Evolutionary conservation across 1,140 invertebrate species (phyloP).

Genomic region (Drosophila dunni): DNA sequence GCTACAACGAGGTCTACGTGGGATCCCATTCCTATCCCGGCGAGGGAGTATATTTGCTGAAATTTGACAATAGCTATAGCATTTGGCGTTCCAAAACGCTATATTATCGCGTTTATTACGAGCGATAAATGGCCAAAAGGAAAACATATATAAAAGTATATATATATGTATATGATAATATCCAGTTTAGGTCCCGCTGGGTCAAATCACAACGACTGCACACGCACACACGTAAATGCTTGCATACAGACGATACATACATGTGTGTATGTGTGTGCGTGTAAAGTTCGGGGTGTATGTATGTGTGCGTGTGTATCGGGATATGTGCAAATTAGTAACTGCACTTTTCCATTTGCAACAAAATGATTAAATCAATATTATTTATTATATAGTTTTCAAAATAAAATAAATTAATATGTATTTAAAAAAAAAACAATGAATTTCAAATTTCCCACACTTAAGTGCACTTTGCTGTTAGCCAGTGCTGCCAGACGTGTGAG

Average conservation of each 20-base stretch:
- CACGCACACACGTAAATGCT: slow-evolving; percentile 4
- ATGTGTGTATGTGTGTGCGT: slow-evolving; percentile 18
- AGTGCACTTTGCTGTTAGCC: neutral
- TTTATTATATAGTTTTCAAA: slow-evolving; percentile 77
- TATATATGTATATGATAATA: neutral
- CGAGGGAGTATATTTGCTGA: slow-evolving; percentile 98
- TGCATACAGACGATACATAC: slow-evolving; percentile 7
- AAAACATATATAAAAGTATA: neutral
- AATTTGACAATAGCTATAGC: slow-evolving; percentile 99
- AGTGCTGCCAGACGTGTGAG: no score
- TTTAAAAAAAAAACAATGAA: neutral
- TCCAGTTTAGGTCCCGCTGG: slow-evolving; percentile 2
- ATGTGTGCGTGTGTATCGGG: slow-evolving; percentile 20
- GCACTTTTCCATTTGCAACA: slow-evolving; percentile 39
- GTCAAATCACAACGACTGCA: neutral
- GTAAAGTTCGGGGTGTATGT: slow-evolving; percentile 13
- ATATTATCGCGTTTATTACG: slow-evolving; percentile 99
- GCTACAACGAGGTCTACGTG: slow-evolving; percentile 98
- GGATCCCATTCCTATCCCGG: slow-evolving; percentile 98
- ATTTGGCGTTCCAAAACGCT: slow-evolving; percentile 99
- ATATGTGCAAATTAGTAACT: slow-evolving; percentile 23
- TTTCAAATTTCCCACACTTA: neutral
- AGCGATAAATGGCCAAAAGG: slow-evolving; percentile 86
- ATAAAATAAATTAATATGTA: slow-evolving; percentile 38
- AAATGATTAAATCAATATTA: slow-evolving; percentile 57